Conservation (phyloP, 1,140 invertebrate species). For the Trichonephila clavata region DNA sequence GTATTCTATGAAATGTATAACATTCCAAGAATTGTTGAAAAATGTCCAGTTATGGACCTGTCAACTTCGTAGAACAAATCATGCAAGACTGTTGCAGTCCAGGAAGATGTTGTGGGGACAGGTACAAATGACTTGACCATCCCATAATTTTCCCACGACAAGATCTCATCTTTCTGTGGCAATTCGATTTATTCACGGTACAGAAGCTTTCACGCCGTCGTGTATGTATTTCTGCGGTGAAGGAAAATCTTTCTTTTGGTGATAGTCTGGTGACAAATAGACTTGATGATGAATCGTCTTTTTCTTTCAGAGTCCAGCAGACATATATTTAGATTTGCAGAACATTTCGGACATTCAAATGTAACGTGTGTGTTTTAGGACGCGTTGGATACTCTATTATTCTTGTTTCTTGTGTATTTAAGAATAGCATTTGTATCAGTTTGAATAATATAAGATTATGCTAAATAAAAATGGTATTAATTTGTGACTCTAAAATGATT, state of each 20-base stretch:
- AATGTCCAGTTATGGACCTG: background rate
- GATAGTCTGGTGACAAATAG: constrained; percentile 1
- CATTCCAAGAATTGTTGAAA: constrained; percentile 4
- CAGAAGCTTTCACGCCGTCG: no score
- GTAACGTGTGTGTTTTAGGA: no score
- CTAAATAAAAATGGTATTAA: no score
- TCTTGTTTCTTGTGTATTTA: no score
- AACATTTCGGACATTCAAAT: background rate
- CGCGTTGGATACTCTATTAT: no score
- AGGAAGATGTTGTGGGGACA: constrained; percentile 4
- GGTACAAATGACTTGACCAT: constrained; percentile 63
- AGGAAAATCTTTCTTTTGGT: background rate
- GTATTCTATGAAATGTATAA: background rate
- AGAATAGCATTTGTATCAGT: no score
- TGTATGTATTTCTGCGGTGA: background rate
- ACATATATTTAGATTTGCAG: background rate
- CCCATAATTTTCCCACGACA: constrained; percentile 44
- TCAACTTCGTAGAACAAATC: constrained; percentile 38
- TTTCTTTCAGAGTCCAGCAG: background rate
- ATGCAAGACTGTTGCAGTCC: background rate
- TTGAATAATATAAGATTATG: no score
- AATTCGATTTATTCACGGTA: constrained; percentile 58
- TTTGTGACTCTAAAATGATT: no score
- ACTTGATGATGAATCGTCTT: background rate
- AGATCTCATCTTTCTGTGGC: constrained; percentile 41